Conservation (phyloP, 2,113 vertebrate genomes). For the Serilophus lunatus region DNA sequence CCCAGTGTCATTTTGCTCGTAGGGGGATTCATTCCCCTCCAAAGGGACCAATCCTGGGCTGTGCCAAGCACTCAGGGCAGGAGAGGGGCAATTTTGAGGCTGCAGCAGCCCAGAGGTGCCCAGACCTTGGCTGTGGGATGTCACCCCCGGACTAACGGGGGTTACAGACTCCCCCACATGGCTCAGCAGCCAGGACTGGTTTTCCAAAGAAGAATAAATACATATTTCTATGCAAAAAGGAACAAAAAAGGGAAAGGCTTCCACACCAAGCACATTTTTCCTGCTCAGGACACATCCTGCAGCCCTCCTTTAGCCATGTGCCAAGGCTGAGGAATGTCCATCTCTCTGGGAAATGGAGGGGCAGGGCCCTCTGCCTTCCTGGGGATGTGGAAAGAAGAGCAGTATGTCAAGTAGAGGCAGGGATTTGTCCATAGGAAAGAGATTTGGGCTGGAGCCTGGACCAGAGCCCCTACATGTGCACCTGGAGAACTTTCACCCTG, state of each 20-base stretch:
- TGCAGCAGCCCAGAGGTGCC: neutral
- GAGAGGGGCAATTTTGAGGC: neutral
- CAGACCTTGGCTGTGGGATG: neutral
- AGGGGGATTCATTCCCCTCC: neutral
- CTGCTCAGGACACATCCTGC: neutral
- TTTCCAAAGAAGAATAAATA: neutral
- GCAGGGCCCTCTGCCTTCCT: neutral
- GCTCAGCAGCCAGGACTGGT: neutral
- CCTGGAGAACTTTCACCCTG: neutral
- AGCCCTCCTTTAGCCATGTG: fast-evolving
- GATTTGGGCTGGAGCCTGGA: neutral
- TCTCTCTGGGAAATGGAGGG: neutral
- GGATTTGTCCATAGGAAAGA: neutral
- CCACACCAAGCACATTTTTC: neutral
- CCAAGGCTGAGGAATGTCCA: neutral
- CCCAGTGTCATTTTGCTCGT: neutral
- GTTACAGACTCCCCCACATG: neutral
- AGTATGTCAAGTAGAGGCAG: neutral
- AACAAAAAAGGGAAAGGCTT: neutral
- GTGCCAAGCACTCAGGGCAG: neutral
- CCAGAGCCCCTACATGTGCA: neutral
- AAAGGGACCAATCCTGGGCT: fast-evolving
- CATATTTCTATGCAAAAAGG: neutral
- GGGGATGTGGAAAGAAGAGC: neutral
- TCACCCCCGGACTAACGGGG: fast-evolving